phyloP scores from a whole-genome alignment of 2,797 vertebrate genomes.

The Poecilia wingei region DNA sequence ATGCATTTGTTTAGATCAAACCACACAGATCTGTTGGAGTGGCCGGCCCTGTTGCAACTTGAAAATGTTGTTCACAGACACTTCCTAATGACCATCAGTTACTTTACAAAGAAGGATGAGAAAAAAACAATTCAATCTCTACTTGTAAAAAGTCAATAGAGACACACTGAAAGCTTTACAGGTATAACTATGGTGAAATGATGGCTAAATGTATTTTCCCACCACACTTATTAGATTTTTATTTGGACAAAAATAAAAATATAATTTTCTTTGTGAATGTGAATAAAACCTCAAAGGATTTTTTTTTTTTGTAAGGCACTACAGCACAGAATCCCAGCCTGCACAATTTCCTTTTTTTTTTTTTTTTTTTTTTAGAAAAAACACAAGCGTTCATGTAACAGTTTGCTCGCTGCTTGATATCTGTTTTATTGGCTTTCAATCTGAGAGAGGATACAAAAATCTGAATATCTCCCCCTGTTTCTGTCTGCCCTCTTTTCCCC shows the following conservation, averaged over 20 bases:
- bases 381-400: constrained; percentile 19
- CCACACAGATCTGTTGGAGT: background rate
- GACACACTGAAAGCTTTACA: background rate
- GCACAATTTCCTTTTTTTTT: background rate
- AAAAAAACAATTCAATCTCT: background rate
- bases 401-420: constrained; percentile 44
- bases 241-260: background rate
- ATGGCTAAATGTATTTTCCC: background rate
- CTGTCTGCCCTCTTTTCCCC: constrained; percentile 69
- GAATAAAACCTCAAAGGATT: background rate
- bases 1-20: background rate
- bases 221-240: background rate
- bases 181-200: background rate
- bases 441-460: constrained; percentile 62
- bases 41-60: background rate
- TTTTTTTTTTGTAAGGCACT: background rate
- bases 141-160: background rate
- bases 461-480: constrained; percentile 73
- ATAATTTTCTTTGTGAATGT: background rate
- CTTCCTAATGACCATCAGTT: background rate
- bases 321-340: background rate
- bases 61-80: too few relatives aligned
- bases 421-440: constrained; percentile 53
- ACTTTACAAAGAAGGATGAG: background rate
- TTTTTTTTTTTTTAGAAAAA: background rate